Percentiles rank a stretch among this genome's conserved stretches.
Evolutionary conservation across 2,888 invertebrate species (phyloP).

Genomic region (Allolobophora icterica): DNA sequence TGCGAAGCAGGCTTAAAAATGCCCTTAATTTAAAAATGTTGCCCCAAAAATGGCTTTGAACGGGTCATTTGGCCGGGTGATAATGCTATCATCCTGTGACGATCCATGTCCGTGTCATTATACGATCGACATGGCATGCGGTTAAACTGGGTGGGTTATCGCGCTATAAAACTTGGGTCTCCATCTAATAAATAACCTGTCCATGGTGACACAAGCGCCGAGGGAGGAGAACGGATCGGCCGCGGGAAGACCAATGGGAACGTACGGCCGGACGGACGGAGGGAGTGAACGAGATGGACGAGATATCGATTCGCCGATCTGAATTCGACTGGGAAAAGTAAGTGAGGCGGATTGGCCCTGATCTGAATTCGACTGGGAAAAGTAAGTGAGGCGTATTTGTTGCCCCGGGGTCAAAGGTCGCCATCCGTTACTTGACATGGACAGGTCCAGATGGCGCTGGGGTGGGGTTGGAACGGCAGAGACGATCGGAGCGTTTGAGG

Average conservation of each 20-base stretch:
- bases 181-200: constrained; percentile 13
- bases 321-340: constrained; percentile 26
- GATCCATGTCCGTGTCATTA: neutral
- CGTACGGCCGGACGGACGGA: neutral
- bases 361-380: constrained; percentile 27
- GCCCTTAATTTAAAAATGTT: too few species aligned
- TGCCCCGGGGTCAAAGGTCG: constrained; percentile 5
- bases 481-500: neutral
- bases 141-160: neutral
- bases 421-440: constrained; percentile 21
- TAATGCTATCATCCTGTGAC: constrained; percentile 1
- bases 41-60: neutral
- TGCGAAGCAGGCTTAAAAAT: too few species aligned
- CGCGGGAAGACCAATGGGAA: neutral
- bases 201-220: neutral
- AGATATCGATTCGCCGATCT: constrained; percentile 28
- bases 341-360: neutral
- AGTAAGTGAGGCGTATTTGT: constrained; percentile 23
- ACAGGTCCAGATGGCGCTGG: neutral
- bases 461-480: neutral
- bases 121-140: neutral
- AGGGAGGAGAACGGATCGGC: neutral
- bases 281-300: neutral
- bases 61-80: neutral
- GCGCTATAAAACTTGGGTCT: constrained; percentile 8